A percentile compares a stretch with the other conserved stretches of the same genome.
These are phyloP conservation scores for Dasyprocta punctata DNA, from an alignment of 2,113 vertebrate genomes.

Conservation along the genomic window DNA sequence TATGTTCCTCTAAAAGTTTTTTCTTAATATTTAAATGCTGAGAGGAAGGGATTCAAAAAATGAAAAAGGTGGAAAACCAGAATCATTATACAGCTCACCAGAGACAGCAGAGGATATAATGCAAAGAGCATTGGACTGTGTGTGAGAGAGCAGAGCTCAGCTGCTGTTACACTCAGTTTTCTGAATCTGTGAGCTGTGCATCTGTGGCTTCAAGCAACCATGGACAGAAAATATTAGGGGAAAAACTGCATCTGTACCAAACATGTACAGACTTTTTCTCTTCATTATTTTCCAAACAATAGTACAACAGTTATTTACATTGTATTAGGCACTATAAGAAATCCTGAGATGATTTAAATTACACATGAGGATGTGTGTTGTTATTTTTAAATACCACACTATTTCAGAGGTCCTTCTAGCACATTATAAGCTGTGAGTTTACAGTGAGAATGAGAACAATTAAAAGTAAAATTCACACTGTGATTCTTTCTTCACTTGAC, in stretches of 20 bases:
- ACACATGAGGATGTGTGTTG: not conserved
- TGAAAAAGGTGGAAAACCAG: not conserved
- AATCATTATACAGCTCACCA: not conserved
- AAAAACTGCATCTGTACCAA: not conserved
- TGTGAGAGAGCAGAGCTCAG: fast-evolving
- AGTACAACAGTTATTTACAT: not conserved
- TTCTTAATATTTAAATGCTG: not conserved
- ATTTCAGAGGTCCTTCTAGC: not conserved
- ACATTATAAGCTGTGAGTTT: not conserved
- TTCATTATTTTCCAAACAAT: not conserved
- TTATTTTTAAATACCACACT: not conserved
- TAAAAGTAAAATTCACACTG: not conserved
- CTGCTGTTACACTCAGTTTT: not conserved
- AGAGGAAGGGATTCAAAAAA: not conserved
- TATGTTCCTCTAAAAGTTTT: not conserved
- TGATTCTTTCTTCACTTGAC: not conserved
- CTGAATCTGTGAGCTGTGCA: not conserved
- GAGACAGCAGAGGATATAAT: no score
- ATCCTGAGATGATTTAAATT: not conserved
- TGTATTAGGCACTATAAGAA: not conserved
- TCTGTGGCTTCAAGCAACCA: not conserved
- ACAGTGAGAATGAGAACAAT: not conserved
- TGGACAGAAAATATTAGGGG: not conserved
- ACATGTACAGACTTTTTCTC: not conserved
- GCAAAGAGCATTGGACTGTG: not conserved